phyloP scores from a whole-genome alignment of 2,797 vertebrate species.

The Artibeus jamaicensis region DNA sequence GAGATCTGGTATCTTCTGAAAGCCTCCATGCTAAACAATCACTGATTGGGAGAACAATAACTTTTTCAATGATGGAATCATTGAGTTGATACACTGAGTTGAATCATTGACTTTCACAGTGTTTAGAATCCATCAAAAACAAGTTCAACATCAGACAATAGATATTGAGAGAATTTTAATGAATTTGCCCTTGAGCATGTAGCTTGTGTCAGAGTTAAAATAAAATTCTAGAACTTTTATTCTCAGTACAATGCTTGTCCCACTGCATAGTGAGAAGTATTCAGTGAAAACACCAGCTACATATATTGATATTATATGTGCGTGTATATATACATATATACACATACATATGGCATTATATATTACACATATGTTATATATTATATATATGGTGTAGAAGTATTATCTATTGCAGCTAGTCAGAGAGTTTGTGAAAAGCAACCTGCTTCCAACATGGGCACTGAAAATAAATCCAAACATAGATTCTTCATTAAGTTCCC shows the following conservation, averaged over 20 bases:
- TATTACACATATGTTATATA: background rate
- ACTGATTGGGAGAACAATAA: background rate
- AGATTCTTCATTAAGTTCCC: background rate
- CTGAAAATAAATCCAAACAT: background rate
- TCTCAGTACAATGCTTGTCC: background rate
- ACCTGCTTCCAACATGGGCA: background rate
- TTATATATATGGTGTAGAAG: too few species aligned
- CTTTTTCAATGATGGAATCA: background rate
- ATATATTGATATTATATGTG: background rate
- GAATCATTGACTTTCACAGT: background rate
- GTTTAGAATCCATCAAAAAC: background rate
- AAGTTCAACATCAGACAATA: background rate
- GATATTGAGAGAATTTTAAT: background rate
- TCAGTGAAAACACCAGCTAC: background rate
- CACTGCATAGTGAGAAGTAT: fast-evolving
- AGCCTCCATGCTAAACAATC: background rate
- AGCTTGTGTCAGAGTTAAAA: background rate
- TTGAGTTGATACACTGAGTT: background rate
- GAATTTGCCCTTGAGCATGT: too few species aligned
- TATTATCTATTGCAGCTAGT: background rate
- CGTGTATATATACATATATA: background rate
- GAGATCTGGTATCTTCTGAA: background rate
- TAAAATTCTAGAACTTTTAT: background rate
- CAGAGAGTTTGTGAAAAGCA: background rate
- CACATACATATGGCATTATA: too few species aligned